phyloP scores from a whole-genome alignment of 2,797 vertebrate genomes.

The Dallia pectoralis region DNA sequence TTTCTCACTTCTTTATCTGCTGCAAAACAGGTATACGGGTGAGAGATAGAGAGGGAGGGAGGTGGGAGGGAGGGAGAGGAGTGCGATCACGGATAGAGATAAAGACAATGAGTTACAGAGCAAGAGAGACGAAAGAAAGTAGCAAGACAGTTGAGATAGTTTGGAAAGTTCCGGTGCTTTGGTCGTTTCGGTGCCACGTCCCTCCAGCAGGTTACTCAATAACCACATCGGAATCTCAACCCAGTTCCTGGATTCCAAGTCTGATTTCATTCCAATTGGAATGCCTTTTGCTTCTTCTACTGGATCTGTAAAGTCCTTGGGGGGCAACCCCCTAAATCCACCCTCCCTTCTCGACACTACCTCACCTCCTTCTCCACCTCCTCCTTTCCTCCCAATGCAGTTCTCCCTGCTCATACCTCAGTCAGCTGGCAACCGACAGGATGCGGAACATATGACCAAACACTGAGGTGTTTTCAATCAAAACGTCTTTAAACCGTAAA shows the following conservation, averaged over 20 bases:
- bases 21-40: background rate
- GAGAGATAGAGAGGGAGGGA: background rate
- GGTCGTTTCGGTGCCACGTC: slow-evolving; percentile 25
- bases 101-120: background rate
- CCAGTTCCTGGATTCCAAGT: slow-evolving; percentile 1
- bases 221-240: slow-evolving; percentile 44
- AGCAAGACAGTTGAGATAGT: background rate
- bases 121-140: background rate
- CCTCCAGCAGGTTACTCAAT: slow-evolving; percentile 47
- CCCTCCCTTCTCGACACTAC: too few species aligned
- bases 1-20: too few species aligned
- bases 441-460: background rate
- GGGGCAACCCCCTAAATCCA: too few species aligned
- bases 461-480: background rate
- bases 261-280: too few species aligned
- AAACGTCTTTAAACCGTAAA: slow-evolving; percentile 23
- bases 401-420: background rate
- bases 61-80: background rate
- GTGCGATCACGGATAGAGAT: background rate
- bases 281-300: too few species aligned
- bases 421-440: background rate
- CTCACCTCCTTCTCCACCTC: too few species aligned
- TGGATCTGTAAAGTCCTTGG: too few species aligned
- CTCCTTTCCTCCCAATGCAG: too few species aligned
- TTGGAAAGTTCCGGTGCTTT: background rate